These are phyloP conservation scores for Polyploca ridens DNA, from an alignment of 2,888 invertebrate species.

Conservation along the genomic window DNA sequence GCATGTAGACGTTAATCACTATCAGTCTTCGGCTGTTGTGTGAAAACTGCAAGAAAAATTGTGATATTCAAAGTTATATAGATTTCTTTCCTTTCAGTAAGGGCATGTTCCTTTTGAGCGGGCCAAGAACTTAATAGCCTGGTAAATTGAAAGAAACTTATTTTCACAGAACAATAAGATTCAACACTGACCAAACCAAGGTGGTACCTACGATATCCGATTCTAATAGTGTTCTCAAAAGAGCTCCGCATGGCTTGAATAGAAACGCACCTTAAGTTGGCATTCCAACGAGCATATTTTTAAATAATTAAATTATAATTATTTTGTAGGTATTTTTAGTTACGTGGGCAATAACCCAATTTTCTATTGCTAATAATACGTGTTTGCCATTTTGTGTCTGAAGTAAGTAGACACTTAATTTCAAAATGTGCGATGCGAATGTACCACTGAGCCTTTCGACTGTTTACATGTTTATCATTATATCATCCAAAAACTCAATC, in stretches of 20 bases:
- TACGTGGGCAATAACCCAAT: too few species aligned
- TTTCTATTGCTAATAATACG: too few species aligned
- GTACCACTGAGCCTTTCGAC: not conserved
- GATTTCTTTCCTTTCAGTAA: not conserved
- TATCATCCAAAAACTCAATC: not conserved
- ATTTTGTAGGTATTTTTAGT: too few species aligned
- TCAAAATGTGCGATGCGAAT: not conserved
- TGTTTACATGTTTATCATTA: not conserved
- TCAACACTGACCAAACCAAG: too few species aligned
- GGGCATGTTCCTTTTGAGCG: not conserved
- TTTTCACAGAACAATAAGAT: too few species aligned
- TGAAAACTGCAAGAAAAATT: constrained; percentile 35
- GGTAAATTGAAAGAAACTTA: too few species aligned
- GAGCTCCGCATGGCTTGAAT: too few species aligned
- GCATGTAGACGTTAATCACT: not conserved
- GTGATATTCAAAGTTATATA: not conserved
- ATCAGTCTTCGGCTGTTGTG: constrained; percentile 30
- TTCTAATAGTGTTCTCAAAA: too few species aligned
- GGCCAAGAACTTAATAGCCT: not conserved
- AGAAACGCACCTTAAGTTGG: too few species aligned
- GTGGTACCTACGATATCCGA: too few species aligned
- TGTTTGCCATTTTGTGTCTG: not conserved
- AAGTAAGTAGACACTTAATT: not conserved
- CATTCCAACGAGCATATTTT: too few species aligned
- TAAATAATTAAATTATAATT: too few species aligned